Base-by-base conservation (phyloP, 2,113 vertebrate genomes). In the Emydura subglobosa region DNA sequence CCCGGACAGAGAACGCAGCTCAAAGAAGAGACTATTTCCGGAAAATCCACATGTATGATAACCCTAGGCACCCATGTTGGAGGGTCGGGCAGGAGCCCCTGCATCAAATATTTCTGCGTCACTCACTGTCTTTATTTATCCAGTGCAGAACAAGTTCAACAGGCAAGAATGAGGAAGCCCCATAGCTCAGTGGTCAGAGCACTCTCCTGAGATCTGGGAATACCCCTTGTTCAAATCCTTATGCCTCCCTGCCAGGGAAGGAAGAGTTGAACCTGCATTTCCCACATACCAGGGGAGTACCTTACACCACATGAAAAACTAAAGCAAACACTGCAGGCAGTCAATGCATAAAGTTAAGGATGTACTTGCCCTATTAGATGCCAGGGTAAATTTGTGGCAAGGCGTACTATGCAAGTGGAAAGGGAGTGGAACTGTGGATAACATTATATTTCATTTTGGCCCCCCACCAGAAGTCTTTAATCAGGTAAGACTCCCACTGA, bases 61-160 rank as follows among this genome's bases (percentile, higher is more conserved):
- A 53, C 51, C 11, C 51, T 53, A 53, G 61, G 34, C 34, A 4
- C 1, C 0, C 3, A 0, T 47, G 47, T 47, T 47, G 47, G 47
- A 8, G 47, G 47, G 47, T 47, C 47, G 47, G 47, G 47, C 47
- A 47, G 47, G 47, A 47, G 8, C 47, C 47, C 47, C 47, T 47
- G 47, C 6, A 8, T 47, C 47, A 47, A 47, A 47, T 47, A 5
- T 8, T 47, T 8, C 47, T 47, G 39, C 39, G 39, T 39, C 39
- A 39, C 39, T 39, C 39, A 47, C 47, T 47, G 47, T 47, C 47
- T 47, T 47, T 47, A 47, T 47, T 47, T 47, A 47, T 8, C 47
- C 47, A 47, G 47, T 47, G 47, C 47, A 8, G 47, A 47, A 47
- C 47, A 47, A 47, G 47, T 47, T 47, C 47, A 47, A 8, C 47